Evolutionary conservation across 2,888 invertebrate species (phyloP), one percentile per base, ranked within the genome.

Genomic region (Linyphia triangularis): DNA sequence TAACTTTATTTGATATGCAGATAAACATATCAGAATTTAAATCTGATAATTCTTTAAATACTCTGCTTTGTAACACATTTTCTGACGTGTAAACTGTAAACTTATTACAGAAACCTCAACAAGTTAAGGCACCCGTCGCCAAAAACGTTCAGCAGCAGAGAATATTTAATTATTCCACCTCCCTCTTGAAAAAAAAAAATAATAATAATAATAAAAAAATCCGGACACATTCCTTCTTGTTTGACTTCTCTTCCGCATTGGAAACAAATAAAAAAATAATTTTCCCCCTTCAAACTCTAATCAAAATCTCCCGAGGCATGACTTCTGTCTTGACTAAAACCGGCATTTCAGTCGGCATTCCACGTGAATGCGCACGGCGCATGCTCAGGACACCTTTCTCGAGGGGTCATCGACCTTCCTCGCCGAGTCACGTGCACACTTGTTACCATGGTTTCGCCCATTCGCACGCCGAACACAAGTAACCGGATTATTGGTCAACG

Each of bases 401-500:
- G 33, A 13, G 51, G 22, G 81, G 81, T 81, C 81, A 81, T 59
- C 70, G 81, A 81, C 79, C 79, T 28, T 24, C 33, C n/a, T 13
- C 1, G 16, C 10, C 10, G 16, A 16, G 69, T 59, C 69, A 57
- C 57, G 69, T 69, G 16, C 5, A 28, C 70, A 26, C 57, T 19
- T 19, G 81, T 81, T 69, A 24, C 81, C 81, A 81, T 81, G 81
- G 81, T 81, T 59, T 81, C 81, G 81, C 69, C 81, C 81, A 81
- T 81, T 81, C 70, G 59, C 70, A 70, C 69, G 57, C 37, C n/a
- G 57, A 33, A 26, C 22, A 37, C 69, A 69, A 59, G 57, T 81
- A 81, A 70, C 81, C 59, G 72, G 83, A 83, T 83, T 83, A 83
- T 83, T 83, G 83, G 83, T 83, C 83, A 83, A 30, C 83, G 73